phyloP scores from a whole-genome alignment of 2,113 vertebrate species.

The Galbula dea region DNA sequence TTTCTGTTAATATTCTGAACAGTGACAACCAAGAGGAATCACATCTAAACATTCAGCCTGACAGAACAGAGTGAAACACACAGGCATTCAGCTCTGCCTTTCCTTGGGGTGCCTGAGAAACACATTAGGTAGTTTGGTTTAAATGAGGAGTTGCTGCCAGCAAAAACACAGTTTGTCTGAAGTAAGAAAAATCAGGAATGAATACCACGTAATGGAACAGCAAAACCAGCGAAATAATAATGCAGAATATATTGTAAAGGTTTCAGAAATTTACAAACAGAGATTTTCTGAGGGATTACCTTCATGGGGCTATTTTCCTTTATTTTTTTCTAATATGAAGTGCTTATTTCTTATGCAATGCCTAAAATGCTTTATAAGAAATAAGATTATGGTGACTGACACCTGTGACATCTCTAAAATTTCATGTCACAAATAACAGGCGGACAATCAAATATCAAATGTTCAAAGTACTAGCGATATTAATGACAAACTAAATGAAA shows the following conservation, averaged over 20 bases:
- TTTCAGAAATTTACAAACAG: neutral
- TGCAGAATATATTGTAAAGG: neutral
- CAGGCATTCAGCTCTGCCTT: neutral
- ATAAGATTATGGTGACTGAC: constrained; percentile 34
- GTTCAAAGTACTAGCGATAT: constrained; percentile 34
- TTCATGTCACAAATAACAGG: constrained; percentile 24
- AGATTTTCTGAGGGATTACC: neutral
- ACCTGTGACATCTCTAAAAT: constrained; percentile 49
- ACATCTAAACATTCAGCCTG: neutral
- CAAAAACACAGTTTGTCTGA: neutral
- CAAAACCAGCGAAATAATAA: neutral
- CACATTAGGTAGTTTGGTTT: neutral
- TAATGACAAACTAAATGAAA: constrained; percentile 39
- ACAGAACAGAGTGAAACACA: neutral
- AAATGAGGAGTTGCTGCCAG: neutral
- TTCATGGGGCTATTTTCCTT: neutral
- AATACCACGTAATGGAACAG: neutral
- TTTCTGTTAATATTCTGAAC: neutral
- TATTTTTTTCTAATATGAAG: neutral
- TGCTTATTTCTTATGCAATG: neutral
- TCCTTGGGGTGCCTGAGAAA: neutral
- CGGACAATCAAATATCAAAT: constrained; percentile 18
- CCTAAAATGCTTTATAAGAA: constrained; percentile 44
- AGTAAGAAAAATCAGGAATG: neutral
- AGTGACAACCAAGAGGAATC: neutral